These are phyloP conservation scores for Orchestia grillus DNA, from an alignment of 1,140 invertebrate species.

Conservation along the genomic window DNA sequence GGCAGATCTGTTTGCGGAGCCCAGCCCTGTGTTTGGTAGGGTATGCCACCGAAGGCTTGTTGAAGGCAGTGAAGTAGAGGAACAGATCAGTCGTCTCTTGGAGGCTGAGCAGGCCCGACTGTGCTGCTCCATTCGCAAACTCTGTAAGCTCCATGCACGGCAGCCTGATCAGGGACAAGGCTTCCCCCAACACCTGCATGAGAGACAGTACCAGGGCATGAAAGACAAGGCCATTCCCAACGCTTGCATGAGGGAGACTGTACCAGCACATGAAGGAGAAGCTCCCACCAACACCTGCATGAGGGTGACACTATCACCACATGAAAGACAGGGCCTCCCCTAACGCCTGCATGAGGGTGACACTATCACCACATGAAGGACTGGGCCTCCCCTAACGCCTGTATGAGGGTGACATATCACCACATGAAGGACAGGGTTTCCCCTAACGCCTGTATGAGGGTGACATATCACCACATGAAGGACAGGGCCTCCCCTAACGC, in stretches of 20 bases:
- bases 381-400: no score
- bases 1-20: slow-evolving; percentile 78
- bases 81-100: slow-evolving; percentile 94
- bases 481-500: slow-evolving; percentile 82
- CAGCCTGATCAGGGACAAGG: slow-evolving; percentile 87
- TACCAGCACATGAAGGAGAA: neutral
- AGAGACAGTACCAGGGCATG: neutral
- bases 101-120: slow-evolving; percentile 87
- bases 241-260: no score
- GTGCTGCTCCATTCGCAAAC: slow-evolving; percentile 91
- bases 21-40: slow-evolving; percentile 85
- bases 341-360: slow-evolving; percentile 71
- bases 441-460: no score
- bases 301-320: no score
- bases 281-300: no score
- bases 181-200: slow-evolving; percentile 76
- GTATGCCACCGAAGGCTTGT: slow-evolving; percentile 83
- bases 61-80: slow-evolving; percentile 77
- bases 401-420: no score
- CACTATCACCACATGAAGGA: neutral
- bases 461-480: no score
- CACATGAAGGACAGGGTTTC: neutral
- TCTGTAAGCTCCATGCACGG: slow-evolving; percentile 92
- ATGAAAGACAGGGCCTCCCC: slow-evolving; percentile 87
- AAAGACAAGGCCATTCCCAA: neutral